A percentile compares a stretch with the other conserved stretches of the same genome.
These are phyloP conservation scores for Oostethus manadensis DNA, from an alignment of 2,113 vertebrate genomes.

Conservation along the genomic window DNA sequence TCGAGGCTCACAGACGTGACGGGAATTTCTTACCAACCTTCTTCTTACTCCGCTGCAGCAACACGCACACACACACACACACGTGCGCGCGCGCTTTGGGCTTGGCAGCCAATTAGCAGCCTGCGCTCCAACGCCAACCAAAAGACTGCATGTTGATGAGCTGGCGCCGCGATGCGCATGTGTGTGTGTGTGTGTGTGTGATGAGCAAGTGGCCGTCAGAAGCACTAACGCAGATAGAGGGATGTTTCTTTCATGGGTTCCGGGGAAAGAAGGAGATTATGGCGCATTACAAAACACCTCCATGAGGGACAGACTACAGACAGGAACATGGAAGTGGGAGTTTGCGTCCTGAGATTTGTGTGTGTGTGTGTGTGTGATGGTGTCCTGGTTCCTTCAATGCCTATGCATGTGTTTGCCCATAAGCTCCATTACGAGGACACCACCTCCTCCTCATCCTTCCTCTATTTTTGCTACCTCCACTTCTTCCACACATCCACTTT, in stretches of 20 bases:
- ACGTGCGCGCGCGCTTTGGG: no score
- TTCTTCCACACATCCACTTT: constrained; percentile 39
- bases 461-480: constrained; percentile 42
- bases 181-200: constrained; percentile 44
- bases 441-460: constrained; percentile 43
- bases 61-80: constrained; percentile 25
- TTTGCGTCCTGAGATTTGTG: constrained; percentile 20
- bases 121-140: constrained; percentile 53
- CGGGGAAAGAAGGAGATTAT: constrained; percentile 54
- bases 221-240: constrained; percentile 52
- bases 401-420: constrained; percentile 25
- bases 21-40: constrained; percentile 59
- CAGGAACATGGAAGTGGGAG: constrained; percentile 42
- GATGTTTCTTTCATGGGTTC: constrained; percentile 62
- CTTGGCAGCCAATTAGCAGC: constrained; percentile 71
- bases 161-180: constrained; percentile 23
- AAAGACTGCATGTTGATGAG: constrained; percentile 68
- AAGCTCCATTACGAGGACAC: constrained; percentile 49
- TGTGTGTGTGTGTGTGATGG: constrained; percentile 14
- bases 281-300: constrained; percentile 50
- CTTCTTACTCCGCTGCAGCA: constrained; percentile 51
- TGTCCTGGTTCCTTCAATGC: constrained; percentile 8
- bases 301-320: constrained; percentile 42
- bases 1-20: constrained; percentile 65
- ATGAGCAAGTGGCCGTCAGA: constrained; percentile 57